These are phyloP conservation scores for Danio choprae DNA, from an alignment of 2,797 vertebrate genomes.

Conservation along the genomic window DNA sequence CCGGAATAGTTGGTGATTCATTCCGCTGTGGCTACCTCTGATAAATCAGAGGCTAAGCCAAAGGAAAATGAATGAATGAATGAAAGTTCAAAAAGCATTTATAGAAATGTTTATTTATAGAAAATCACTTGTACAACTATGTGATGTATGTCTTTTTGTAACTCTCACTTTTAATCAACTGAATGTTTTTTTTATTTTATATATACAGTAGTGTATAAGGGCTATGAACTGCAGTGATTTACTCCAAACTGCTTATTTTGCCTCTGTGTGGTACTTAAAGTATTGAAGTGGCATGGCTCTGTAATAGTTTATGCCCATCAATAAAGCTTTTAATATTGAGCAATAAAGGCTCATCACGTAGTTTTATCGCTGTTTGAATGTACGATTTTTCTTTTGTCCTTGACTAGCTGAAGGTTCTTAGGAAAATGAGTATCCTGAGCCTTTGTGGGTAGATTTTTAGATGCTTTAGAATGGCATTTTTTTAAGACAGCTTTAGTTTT, in stretches of 20 bases:
- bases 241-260: not conserved
- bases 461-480: not conserved
- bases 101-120: too few relatives aligned
- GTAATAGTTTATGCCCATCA: constrained; percentile 1
- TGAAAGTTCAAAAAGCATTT: too few relatives aligned
- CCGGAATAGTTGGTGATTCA: too few relatives aligned
- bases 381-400: not conserved
- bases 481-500: constrained; percentile 34
- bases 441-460: not conserved
- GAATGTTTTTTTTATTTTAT: too few relatives aligned
- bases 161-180: not conserved
- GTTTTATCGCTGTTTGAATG: not conserved
- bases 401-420: not conserved
- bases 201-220: not conserved
- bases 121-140: too few relatives aligned
- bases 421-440: not conserved
- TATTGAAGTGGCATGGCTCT: not conserved
- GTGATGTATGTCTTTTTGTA: not conserved
- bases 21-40: too few relatives aligned
- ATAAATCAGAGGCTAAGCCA: too few relatives aligned
- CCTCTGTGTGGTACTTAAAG: not conserved
- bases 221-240: not conserved
- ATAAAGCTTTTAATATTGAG: not conserved
- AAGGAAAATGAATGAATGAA: too few relatives aligned
- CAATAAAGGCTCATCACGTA: not conserved